These are phyloP conservation scores for Tyrophagus putrescentiae DNA, from an alignment of 1,140 invertebrate genomes.

Conservation along the genomic window DNA sequence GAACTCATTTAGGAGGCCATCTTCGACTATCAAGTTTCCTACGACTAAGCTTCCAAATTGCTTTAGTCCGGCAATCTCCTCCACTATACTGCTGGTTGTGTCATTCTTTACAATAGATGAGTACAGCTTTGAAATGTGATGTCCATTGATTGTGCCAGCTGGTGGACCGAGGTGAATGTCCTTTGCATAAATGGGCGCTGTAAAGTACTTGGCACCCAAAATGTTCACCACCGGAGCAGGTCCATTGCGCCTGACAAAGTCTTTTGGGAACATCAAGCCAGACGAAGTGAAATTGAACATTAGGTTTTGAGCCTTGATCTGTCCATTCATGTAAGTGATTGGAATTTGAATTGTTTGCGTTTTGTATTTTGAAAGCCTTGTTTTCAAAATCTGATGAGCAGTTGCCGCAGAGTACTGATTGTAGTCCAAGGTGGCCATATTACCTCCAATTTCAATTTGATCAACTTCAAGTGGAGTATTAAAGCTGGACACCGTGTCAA, in stretches of 20 bases:
- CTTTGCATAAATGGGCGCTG: not conserved
- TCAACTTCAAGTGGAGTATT: not conserved
- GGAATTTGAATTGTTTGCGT: not conserved
- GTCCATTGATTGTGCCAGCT: not conserved
- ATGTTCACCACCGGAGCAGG: not conserved
- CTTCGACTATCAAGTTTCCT: not conserved
- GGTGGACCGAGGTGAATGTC: not conserved
- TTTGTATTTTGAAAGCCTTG: not conserved
- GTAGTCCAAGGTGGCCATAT: not conserved
- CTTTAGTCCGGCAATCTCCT: not conserved
- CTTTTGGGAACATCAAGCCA: not conserved
- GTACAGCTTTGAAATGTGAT: not conserved
- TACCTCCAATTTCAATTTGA: not conserved
- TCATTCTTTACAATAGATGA: not conserved
- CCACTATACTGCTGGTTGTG: not conserved
- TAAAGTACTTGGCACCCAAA: conserved; percentile 1
- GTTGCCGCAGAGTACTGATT: not conserved
- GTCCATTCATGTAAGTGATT: not conserved
- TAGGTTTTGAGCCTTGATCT: not conserved
- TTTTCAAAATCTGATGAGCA: not conserved
- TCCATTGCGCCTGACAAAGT: not conserved
- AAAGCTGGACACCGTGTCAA: not conserved
- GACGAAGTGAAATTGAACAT: not conserved
- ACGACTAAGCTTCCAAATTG: not conserved
- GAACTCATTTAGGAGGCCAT: not conserved